phyloP scores from a whole-genome alignment of 2,797 vertebrate species.

The Phoeniculus purpureus region DNA sequence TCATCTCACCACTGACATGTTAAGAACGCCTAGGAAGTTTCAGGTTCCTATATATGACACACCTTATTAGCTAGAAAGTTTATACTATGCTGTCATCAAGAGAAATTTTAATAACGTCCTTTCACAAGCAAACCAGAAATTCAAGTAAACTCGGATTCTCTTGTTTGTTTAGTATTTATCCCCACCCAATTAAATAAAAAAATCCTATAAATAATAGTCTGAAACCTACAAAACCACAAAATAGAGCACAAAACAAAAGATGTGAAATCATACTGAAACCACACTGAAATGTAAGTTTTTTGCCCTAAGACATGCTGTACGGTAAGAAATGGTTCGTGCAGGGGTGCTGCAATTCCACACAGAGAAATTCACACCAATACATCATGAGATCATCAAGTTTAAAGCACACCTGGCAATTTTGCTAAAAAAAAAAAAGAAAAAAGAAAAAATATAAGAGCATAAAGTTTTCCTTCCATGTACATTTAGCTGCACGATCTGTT shows the following conservation, averaged over 20 bases:
- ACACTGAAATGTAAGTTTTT: neutral
- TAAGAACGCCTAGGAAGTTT: neutral
- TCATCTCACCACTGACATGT: neutral
- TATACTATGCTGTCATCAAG: conserved; percentile 41
- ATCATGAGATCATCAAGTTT: neutral
- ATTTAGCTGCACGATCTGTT: neutral
- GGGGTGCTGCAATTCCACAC: neutral
- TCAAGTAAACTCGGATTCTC: conserved; percentile 65
- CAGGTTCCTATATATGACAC: conserved; percentile 43
- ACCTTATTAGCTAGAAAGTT: conserved; percentile 42
- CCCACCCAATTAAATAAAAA: conserved; percentile 42
- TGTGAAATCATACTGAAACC: conserved; percentile 42
- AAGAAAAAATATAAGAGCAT: neutral
- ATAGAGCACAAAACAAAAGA: conserved; percentile 21
- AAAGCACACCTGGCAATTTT: neutral
- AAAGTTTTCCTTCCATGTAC: neutral
- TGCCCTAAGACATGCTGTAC: neutral
- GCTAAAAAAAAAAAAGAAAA: neutral
- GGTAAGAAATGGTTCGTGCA: neutral
- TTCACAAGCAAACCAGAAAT: conserved; percentile 72
- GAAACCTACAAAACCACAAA: conserved; percentile 39
- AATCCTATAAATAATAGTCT: neutral
- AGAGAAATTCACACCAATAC: neutral
- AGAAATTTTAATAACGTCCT: conserved; percentile 56
- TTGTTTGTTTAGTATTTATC: conserved; percentile 41